Conservation (phyloP, 2,888 invertebrate species). For the Lutraria lutraria region DNA sequence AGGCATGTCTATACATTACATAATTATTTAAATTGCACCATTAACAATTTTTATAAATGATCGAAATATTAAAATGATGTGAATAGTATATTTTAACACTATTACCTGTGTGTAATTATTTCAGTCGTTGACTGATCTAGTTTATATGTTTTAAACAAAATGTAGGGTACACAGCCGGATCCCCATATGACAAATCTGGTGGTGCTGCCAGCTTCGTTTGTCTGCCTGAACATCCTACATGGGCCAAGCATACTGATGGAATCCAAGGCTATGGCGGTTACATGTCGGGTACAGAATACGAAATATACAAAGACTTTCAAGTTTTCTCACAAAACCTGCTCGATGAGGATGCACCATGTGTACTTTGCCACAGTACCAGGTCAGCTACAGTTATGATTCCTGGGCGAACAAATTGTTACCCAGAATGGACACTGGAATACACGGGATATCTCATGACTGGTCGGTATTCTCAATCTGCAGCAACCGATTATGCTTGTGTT, state of each 20-base stretch:
- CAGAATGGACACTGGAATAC: slow-evolving; percentile 47
- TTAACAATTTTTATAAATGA: no score
- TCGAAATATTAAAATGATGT: no score
- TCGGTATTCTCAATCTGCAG: background rate
- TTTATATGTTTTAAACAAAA: no score
- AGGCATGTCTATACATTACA: no score
- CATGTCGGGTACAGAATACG: slow-evolving; percentile 40
- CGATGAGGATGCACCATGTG: slow-evolving; percentile 46
- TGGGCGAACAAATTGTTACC: slow-evolving; percentile 39
- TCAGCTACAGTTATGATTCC: slow-evolving; percentile 40
- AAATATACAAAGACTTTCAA: background rate
- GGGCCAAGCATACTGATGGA: slow-evolving; percentile 44
- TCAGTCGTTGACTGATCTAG: no score
- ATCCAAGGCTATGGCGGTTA: slow-evolving; percentile 34
- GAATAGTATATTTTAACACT: no score
- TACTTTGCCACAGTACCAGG: slow-evolving; percentile 27
- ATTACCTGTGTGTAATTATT: no score
- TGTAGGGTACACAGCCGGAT: slow-evolving; percentile 32
- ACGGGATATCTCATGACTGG: slow-evolving; percentile 54
- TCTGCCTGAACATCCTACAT: slow-evolving; percentile 45
- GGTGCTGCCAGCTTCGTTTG: slow-evolving; percentile 41
- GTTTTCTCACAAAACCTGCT: slow-evolving; percentile 3
- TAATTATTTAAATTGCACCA: no score
- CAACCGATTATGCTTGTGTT: slow-evolving; percentile 44
- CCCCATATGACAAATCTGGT: slow-evolving; percentile 25